Base-by-base conservation (phyloP, 2,113 vertebrate species). In the Puma concolor region DNA sequence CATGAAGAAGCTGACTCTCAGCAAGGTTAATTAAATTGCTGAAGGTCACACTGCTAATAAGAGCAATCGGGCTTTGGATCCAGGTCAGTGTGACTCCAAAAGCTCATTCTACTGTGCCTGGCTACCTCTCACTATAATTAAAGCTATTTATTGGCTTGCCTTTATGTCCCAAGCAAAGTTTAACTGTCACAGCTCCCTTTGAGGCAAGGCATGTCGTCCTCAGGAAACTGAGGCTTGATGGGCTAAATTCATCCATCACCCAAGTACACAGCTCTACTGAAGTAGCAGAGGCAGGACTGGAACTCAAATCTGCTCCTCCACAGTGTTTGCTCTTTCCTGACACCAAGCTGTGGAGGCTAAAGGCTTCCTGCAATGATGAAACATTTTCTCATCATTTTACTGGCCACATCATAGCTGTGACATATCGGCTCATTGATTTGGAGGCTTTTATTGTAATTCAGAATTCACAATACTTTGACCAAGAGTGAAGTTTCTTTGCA, bases 401-500 rank as follows among this genome's bases (percentile, higher is more conserved):
- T 31, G n/a, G 29, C n/a, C 76, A 69, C n/a, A 23, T 21, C 11
- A 0, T 31, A 25, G 29, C 36, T 29, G 3, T 29, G 33, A 48
- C 67, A 36, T 4, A 33, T 50, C 0, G 0, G 33, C 81, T 69
- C 81, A 57, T 36, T 44, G 85, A 82, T 80, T 50, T 81, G 87
- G 23, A 27, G 54, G 88, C 29, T 83, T 77, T 88, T 31, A 38
- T 14, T 44, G 50, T 84, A 77, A 91, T 87, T 97, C 52, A 76
- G 76, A 80, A 85, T 72, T 96, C 52, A 88, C 44, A 31, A 88
- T 29, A 63, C n/a, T 90, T 69, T 79, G 74, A 67, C 76, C 44
- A n/a, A 95, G 93, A 94, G 0, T 63, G 66, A 76, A 95, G 72
- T 81, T 82, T 93, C 57, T 91, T n/a, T 88, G 44, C 29, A 48